Evolutionary conservation across 2,888 invertebrate genomes (phyloP).

Genomic region (Mythimna pallens): DNA sequence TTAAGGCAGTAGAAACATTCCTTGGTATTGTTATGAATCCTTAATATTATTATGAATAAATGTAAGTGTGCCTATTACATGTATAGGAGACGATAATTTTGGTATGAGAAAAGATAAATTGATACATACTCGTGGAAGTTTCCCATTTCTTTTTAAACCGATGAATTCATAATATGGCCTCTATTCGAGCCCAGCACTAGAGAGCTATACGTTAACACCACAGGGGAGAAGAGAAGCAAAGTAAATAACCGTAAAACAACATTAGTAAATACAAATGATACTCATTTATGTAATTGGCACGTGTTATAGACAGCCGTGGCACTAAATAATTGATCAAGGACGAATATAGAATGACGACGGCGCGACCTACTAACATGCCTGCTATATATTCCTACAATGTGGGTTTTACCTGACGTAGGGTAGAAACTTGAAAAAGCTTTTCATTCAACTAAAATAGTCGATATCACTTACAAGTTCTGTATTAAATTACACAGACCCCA

Average conservation of each 20-base stretch:
- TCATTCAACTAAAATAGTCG: conserved; percentile 27
- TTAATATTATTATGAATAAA: not conserved
- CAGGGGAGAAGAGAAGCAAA: conserved; percentile 8
- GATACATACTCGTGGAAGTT: not conserved
- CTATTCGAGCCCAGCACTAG: conserved; percentile 12
- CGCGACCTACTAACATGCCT: conserved; percentile 32
- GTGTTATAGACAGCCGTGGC: conserved; percentile 36
- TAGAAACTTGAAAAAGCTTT: conserved; percentile 42
- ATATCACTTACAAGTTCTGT: conserved; percentile 41
- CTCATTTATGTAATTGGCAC: conserved; percentile 42
- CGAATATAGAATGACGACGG: conserved; percentile 44
- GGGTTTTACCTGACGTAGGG: conserved; percentile 22
- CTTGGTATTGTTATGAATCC: not conserved
- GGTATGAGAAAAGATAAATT: not conserved
- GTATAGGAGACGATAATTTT: conserved; percentile 1
- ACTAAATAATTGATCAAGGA: conserved; percentile 60
- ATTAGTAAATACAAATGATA: conserved; percentile 20
- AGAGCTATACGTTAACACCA: conserved; percentile 14
- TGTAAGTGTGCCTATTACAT: not conserved
- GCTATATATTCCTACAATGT: conserved; percentile 31
- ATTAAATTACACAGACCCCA: conserved; percentile 35
- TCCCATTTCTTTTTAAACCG: conserved; percentile 17
- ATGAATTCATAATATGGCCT: conserved; percentile 25
- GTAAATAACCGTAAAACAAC: conserved; percentile 18
- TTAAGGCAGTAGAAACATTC: not conserved